Conservation (phyloP, 2,797 vertebrate species). For the Prunella strophiata region DNA sequence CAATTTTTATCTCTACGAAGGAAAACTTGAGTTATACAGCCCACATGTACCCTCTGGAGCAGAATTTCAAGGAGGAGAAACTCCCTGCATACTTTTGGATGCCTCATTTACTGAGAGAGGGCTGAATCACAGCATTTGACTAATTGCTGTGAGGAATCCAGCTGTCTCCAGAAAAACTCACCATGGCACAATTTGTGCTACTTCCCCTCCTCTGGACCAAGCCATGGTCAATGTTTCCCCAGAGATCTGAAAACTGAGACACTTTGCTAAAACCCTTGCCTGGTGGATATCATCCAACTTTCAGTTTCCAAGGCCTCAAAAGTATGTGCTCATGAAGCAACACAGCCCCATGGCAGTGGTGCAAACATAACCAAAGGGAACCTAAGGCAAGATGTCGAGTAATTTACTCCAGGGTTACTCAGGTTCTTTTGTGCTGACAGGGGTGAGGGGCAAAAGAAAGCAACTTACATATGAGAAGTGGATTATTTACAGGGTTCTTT, state of each 20-base stretch:
- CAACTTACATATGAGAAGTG: background rate
- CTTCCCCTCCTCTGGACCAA: background rate
- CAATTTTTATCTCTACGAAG: rapidly evolving
- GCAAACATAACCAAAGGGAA: background rate
- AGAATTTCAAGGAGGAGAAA: background rate
- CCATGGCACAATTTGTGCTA: background rate
- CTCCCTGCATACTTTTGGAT: background rate
- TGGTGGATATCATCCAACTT: background rate
- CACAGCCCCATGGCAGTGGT: background rate
- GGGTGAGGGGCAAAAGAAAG: background rate
- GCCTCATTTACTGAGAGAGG: background rate
- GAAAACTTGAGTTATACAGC: background rate
- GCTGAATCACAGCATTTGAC: background rate
- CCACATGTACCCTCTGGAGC: background rate
- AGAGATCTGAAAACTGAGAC: background rate
- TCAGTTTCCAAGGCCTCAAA: background rate
- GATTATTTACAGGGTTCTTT: background rate
- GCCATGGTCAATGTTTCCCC: background rate
- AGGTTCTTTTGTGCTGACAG: rapidly evolving
- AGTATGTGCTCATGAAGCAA: background rate
- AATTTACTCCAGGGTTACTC: background rate
- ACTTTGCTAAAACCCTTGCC: background rate
- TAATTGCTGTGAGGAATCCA: background rate
- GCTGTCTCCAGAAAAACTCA: background rate
- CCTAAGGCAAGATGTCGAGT: background rate